Evolutionary conservation across 2,888 invertebrate genomes (phyloP), one percentile per base, ranked within the genome.

Genomic region (Aelia acuminata): DNA sequence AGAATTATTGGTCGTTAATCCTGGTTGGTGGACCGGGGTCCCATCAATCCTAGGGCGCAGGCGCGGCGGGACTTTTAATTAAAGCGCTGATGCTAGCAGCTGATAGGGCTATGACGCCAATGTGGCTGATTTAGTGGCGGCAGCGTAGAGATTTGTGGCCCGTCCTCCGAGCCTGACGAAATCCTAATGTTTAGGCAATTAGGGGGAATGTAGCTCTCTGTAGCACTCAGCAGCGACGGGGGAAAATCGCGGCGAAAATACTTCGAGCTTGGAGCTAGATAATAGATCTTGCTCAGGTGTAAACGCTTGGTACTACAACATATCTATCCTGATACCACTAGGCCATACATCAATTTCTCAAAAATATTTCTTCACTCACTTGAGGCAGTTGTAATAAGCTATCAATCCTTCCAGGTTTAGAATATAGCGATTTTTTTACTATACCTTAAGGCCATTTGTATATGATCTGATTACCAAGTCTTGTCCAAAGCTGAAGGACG

Each of bases 11-110:
- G 80, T 47, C 80, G 80, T 80, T 80, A 80, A 80, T 80, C 80
- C 80, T 80, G 80, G 80, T 47, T 47, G 43, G 80, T 80, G 80
- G 80, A 80, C 80, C 43, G 43, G 39, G 22, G 43, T 43, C n/a
- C 80, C 80, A 80, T 80, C 80, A 80, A 80, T 80, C 80, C 43
- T 47, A 47, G 11, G 39, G 80, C 80, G 80, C 80, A 80, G 80
- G 80, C 80, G 80, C 80, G 80, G 80, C 80, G 80, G 80, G 80
- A 80, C 80, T 80, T 80, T 80, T 80, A 80, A 80, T 80, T 80
- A 80, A 80, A 80, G 80, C 80, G 80, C 43, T 80, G 80, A 80
- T 80, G 80, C 80, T 80, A 80, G 43, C 80, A 47, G 80, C 43
- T 47, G 80, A 80, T 80, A 80, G 80, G 43, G 80, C 80, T 80